These are phyloP conservation scores for Mayetiola destructor DNA, from an alignment of 2,888 invertebrate species.

Conservation along the genomic window DNA sequence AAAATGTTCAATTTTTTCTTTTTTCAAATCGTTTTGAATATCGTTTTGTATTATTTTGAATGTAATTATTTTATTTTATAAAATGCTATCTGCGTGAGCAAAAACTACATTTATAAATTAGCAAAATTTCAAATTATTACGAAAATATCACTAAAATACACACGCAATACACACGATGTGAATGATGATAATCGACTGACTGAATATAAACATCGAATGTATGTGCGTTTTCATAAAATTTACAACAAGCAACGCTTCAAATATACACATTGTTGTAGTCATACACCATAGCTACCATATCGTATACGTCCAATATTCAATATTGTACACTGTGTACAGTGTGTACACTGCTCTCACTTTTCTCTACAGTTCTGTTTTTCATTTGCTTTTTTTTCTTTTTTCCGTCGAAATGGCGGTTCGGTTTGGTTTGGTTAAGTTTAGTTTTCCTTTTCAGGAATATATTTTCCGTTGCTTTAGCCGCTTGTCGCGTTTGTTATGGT, in stretches of 20 bases:
- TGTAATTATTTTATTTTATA: background rate
- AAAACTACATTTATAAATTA: no score
- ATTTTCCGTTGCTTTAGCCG: no score
- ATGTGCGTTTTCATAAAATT: constrained; percentile 2
- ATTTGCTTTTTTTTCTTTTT: background rate
- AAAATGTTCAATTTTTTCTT: background rate
- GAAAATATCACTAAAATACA: no score
- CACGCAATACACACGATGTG: background rate
- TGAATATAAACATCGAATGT: constrained; percentile 8
- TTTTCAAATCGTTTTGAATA: background rate
- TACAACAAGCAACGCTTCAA: background rate
- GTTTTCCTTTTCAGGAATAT: constrained; percentile 8
- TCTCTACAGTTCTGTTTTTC: background rate
- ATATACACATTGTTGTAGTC: background rate
- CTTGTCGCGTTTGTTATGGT: no score
- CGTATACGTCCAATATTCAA: background rate
- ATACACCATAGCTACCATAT: background rate
- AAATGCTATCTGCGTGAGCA: background rate
- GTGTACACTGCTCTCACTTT: no score
- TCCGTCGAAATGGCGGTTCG: background rate
- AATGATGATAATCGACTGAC: constrained; percentile 7
- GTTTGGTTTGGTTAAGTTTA: background rate
- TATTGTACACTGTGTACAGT: no score
- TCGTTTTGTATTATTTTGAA: background rate
- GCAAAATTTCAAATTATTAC: no score